Evolutionary conservation across 2,797 vertebrate species (phyloP).

Genomic region (Amblyraja radiata): DNA sequence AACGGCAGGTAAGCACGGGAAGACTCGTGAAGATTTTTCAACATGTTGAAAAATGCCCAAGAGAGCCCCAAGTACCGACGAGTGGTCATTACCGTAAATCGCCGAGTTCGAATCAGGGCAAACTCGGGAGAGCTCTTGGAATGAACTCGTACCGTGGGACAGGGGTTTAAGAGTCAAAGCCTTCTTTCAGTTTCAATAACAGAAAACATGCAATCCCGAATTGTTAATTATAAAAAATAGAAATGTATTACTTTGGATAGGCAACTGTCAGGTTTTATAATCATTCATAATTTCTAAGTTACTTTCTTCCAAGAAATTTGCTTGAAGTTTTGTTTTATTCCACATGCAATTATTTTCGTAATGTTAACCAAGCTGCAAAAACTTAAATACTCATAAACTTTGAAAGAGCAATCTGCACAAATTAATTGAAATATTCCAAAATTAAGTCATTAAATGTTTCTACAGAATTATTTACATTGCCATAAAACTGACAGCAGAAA

Average conservation of each 20-base stretch:
- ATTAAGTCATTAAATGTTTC: constrained; percentile 10
- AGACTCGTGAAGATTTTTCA: no score
- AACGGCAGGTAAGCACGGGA: no score
- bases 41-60: no score
- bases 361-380: neutral
- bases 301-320: neutral
- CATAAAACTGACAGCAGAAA: constrained; percentile 6
- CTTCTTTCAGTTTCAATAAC: neutral
- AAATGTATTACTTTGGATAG: neutral
- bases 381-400: neutral
- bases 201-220: neutral
- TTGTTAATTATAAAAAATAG: neutral
- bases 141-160: no score
- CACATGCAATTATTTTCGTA: neutral
- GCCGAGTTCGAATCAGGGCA: no score
- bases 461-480: constrained; percentile 12
- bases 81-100: no score
- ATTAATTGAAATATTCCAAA: neutral
- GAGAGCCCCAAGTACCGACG: no score
- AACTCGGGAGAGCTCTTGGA: no score
- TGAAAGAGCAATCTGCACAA: neutral
- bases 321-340: neutral
- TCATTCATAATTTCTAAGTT: neutral
- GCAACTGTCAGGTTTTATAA: constrained; percentile 7
- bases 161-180: neutral